Evolutionary conservation across 92 coral and sea anemone species (phyloP), one percentile per base, ranked within the genome.

Genomic region (Paragorgia papillata): DNA sequence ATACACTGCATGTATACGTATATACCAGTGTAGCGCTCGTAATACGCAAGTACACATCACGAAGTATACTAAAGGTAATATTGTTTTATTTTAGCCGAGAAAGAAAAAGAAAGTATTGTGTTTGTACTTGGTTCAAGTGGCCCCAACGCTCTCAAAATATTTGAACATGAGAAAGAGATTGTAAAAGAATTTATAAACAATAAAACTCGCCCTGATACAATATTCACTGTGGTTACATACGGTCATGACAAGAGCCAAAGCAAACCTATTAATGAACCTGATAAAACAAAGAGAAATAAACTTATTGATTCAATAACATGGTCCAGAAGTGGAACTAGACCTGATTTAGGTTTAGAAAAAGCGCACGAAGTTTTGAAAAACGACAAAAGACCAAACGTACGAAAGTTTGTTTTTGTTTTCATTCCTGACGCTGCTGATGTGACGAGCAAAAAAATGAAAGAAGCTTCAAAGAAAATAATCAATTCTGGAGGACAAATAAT

Each of bases 51-150:
- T n/a, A n/a, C n/a, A n/a, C n/a, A n/a, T n/a, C n/a, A n/a, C n/a
- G n/a, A n/a, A n/a, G n/a, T n/a, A n/a, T n/a, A n/a, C n/a, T n/a
- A n/a, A n/a, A n/a, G n/a, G n/a, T n/a, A n/a, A 56, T 22, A 17
- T 51, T 51, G 8, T 22, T 3, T n/a, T 8, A 17, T 15, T 69
- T 29, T 51, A 49, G 61, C 46, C 14, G 49, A 51, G 27, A 71
- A 71, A 55, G 62, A 53, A 13, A 58, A 71, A 1, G 78, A 55
- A 71, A n/a, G 31, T 2, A 41, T 55, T 12, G 63, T 71, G 20
- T 71, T 71, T 26, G 64, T 71, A 24, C 28, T 71, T 20, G 78
- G 78, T 4, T 71, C 78, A 21, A 21, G 63, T 7, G 78, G 78
- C 19, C 78, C 78, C 15, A 35, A 71, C 12, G 78, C 78, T 0